Evolutionary conservation across 1,140 invertebrate species (phyloP).

Genomic region (Leptinotarsa texana): DNA sequence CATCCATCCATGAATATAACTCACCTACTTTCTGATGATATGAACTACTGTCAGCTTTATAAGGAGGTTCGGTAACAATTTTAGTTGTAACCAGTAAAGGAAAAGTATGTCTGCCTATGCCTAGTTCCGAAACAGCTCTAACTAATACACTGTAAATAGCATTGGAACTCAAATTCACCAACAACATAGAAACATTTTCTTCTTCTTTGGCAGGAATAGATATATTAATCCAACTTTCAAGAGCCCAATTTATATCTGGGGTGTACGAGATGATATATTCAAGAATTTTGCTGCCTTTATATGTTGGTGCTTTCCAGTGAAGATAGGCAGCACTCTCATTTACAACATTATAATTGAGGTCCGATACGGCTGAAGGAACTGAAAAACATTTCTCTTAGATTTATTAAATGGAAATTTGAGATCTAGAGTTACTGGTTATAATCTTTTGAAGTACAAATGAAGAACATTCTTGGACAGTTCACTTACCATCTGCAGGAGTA

Average conservation of each 20-base stretch:
- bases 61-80: neutral
- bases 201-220: conserved; percentile 30
- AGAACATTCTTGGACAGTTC: neutral
- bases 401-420: no score
- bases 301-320: conserved; percentile 42
- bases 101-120: conserved; percentile 58
- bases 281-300: conserved; percentile 39
- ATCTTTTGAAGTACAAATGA: neutral
- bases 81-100: conserved; percentile 44
- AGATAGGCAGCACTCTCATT: conserved; percentile 45
- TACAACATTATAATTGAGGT: conserved; percentile 43
- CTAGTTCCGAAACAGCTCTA: conserved; percentile 60
- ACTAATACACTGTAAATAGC: conserved; percentile 61
- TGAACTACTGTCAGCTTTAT: conserved; percentile 41
- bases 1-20: conserved; percentile 6
- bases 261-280: conserved; percentile 47
- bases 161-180: conserved; percentile 57
- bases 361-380: conserved; percentile 47
- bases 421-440: neutral
- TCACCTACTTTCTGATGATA: conserved; percentile 56
- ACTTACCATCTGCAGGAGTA: conserved; percentile 45
- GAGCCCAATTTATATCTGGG: conserved; percentile 40
- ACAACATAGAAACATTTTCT: conserved; percentile 43
- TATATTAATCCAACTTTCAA: conserved; percentile 41
- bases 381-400: neutral